phyloP scores from a whole-genome alignment of 2,888 invertebrate genomes.

The Macroteleia sp. region DNA sequence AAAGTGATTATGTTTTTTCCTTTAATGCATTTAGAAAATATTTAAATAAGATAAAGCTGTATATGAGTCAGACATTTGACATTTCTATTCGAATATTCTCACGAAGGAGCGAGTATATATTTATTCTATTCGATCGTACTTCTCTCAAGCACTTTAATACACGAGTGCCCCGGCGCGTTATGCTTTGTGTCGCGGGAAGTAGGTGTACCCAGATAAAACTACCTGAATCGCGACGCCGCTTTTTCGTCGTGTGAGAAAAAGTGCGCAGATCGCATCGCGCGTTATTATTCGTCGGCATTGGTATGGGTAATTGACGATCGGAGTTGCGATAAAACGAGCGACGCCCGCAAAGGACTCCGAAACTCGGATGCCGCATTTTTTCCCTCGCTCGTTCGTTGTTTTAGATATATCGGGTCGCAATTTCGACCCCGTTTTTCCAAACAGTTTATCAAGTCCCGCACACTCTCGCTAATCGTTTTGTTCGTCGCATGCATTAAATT shows the following conservation, averaged over 20 bases:
- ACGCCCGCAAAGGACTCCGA: constrained; percentile 10
- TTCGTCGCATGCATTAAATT: constrained; percentile 1
- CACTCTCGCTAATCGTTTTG: not conserved
- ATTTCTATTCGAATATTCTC: constrained; percentile 1
- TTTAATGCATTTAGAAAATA: too few species aligned
- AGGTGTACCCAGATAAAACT: constrained; percentile 23
- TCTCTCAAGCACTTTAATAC: constrained; percentile 21
- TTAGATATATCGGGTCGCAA: constrained; percentile 4
- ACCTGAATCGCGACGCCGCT: constrained; percentile 29
- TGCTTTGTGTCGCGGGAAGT: constrained; percentile 33
- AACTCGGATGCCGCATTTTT: not conserved
- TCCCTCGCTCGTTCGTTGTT: not conserved
- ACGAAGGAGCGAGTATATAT: not conserved
- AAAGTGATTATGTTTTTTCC: too few species aligned
- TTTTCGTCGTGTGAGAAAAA: constrained; percentile 46
- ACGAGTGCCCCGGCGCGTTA: too few species aligned
- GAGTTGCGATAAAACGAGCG: constrained; percentile 30
- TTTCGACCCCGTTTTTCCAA: constrained; percentile 15
- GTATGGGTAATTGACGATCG: constrained; percentile 54
- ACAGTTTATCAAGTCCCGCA: constrained; percentile 26
- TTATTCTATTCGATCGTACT: not conserved
- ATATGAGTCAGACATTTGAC: not conserved
- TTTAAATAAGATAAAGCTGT: too few species aligned
- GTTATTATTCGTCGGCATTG: constrained; percentile 35
- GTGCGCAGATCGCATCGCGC: constrained; percentile 38